Evolutionary conservation across 2,888 invertebrate species (phyloP), one percentile per base, ranked within the genome.

Genomic region (Brenthis hecate): DNA sequence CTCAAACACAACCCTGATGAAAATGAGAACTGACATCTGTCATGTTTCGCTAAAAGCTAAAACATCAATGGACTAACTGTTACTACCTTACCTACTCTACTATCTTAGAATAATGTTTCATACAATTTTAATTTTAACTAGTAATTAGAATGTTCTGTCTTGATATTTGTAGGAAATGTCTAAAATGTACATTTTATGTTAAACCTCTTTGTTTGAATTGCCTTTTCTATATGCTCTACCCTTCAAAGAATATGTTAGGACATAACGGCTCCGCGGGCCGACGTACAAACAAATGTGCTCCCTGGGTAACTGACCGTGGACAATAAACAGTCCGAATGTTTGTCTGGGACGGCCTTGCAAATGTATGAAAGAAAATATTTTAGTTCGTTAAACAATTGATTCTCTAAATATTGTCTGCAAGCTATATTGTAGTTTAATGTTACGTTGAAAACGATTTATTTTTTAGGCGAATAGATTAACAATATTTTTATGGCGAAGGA

Each of bases 251-350:
- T 81, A 77, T 81, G 80, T 80, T 85, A 82, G 79, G 73, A 72
- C 75, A 79, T 76, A 78, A 82, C 80, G 76, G 76, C 77, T 72
- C 74, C 73, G 70, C 74, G 76, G 76, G 72, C 74, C 72, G 74
- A 78, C 79, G 81, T 80, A 83, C 83, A 87, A 88, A 89, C 84
- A 87, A 81, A 81, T 81, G 86, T 87, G 84, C 88, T 82, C 82
- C 77, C 80, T 82, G 85, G 78, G 80, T 92, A 91, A 92, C 92
- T 91, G 92, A 93, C 92, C 92, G 92, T 92, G 80, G 80, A 77
- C 83, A 78, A 82, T 88, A 92, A 92, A 92, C 86, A 91, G 76
- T 75, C 74, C 72, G 76, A 74, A 75, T 81, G 78, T 78, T 80
- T 79, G 79, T 70, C 72, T 70, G 73, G 78, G 73, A 78, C 80